These are phyloP conservation scores for Pseudochromis fuscus DNA, from an alignment of 2,797 vertebrate genomes.

Conservation along the genomic window DNA sequence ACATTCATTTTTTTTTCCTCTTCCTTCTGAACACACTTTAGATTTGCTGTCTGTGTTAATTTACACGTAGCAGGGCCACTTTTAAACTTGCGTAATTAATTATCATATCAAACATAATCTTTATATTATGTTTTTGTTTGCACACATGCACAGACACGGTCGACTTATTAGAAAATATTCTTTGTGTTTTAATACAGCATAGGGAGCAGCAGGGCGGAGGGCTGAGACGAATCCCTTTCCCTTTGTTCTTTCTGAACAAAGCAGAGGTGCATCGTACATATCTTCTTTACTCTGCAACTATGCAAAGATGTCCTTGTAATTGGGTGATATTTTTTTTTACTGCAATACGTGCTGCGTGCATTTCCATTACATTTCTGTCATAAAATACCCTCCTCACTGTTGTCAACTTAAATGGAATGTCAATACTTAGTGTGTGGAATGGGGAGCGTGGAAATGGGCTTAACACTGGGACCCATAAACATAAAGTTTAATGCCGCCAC, in stretches of 20 bases:
- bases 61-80: slow-evolving; percentile 48
- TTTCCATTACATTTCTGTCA: slow-evolving; percentile 79
- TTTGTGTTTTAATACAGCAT: slow-evolving; percentile 61
- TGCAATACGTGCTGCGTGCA: slow-evolving; percentile 52
- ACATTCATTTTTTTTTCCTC: slow-evolving; percentile 13
- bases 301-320: slow-evolving; percentile 78
- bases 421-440: slow-evolving; percentile 80
- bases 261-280: slow-evolving; percentile 72
- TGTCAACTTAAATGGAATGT: slow-evolving; percentile 81
- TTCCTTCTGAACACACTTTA: slow-evolving; percentile 40
- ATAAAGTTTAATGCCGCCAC: slow-evolving; percentile 78
- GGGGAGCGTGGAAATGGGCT: slow-evolving; percentile 82
- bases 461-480: slow-evolving; percentile 80
- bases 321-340: slow-evolving; percentile 76
- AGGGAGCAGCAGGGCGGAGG: slow-evolving; percentile 40
- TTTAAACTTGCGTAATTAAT: slow-evolving; percentile 71
- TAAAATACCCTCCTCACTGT: slow-evolving; percentile 72
- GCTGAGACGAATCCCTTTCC: slow-evolving; percentile 60
- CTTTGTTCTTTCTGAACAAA: slow-evolving; percentile 78
- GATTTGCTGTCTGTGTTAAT: slow-evolving; percentile 47
- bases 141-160: slow-evolving; percentile 9
- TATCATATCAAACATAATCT: slow-evolving; percentile 76
- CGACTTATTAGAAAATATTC: slow-evolving; percentile 56
- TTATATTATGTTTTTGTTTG: slow-evolving; percentile 55
- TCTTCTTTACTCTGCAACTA: slow-evolving; percentile 72